Percentiles rank a stretch among this genome's conserved stretches.
Conservation (phyloP, 2,888 invertebrate species). For the Eledone cirrhosa region DNA sequence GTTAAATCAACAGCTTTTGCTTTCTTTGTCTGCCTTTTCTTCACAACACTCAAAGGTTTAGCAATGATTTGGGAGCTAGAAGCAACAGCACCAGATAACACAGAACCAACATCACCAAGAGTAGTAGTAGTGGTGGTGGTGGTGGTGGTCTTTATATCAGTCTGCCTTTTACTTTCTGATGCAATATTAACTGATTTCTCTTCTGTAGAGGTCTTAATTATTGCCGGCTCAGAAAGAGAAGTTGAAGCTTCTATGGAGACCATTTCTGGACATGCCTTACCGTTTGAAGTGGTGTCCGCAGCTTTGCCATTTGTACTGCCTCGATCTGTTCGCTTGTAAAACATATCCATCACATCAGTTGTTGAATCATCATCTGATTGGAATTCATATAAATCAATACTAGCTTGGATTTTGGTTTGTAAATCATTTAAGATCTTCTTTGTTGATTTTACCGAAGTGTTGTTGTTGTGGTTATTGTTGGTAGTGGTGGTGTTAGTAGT, state of each 20-base stretch:
- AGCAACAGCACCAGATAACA: neutral
- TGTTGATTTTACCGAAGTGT: neutral
- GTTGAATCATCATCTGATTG: slow-evolving; percentile 57
- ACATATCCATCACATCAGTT: slow-evolving; percentile 38
- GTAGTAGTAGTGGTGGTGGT: neutral
- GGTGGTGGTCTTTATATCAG: neutral
- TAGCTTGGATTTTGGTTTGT: slow-evolving; percentile 15
- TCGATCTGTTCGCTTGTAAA: slow-evolving; percentile 19
- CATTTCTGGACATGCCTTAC: neutral
- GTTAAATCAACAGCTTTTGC: neutral
- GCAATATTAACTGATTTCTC: neutral
- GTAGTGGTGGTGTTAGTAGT: neutral
- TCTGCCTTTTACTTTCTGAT: neutral
- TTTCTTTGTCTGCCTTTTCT: slow-evolving; percentile 21
- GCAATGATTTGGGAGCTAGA: neutral
- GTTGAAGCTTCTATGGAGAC: neutral
- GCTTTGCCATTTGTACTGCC: neutral
- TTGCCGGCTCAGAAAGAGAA: neutral
- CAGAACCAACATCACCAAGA: neutral
- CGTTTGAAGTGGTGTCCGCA: neutral
- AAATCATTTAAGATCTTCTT: slow-evolving; percentile 11
- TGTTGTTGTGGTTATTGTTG: neutral
- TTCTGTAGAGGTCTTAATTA: neutral
- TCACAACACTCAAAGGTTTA: slow-evolving; percentile 1
- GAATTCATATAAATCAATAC: slow-evolving; percentile 55